Evolutionary conservation across 30 jellyfish, hydroid and myxozoan species (phyloP).

Genomic region (Clytia hemisphaerica): DNA sequence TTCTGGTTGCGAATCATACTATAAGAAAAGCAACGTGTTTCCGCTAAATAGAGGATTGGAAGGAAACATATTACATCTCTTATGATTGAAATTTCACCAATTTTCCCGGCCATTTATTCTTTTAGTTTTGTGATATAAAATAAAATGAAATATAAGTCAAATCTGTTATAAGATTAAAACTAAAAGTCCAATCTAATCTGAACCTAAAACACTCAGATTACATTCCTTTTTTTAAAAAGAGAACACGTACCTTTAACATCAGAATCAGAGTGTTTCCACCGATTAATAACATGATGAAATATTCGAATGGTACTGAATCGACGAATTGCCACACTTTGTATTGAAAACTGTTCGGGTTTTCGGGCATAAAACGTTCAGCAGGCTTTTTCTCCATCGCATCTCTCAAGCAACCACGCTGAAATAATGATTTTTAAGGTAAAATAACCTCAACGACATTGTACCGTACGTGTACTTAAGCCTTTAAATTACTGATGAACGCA

Average conservation of each 20-base stretch:
- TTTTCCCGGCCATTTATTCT: too few species aligned
- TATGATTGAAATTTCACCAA: too few species aligned
- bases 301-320: slow-evolving; percentile 94
- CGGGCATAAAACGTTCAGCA: slow-evolving; percentile 98
- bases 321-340: slow-evolving; percentile 95
- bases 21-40: not conserved
- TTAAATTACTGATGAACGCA: too few species aligned
- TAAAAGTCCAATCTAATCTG: not conserved
- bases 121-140: too few species aligned
- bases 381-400: slow-evolving; percentile 98
- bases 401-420: slow-evolving; percentile 91
- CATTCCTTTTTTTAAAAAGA: too few species aligned
- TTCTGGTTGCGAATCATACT: slow-evolving; percentile 80
- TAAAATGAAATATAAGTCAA: too few species aligned
- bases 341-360: slow-evolving; percentile 91
- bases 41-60: not conserved
- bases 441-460: too few species aligned
- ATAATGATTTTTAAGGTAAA: not conserved
- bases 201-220: too few species aligned
- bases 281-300: slow-evolving; percentile 89
- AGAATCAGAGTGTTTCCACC: slow-evolving; percentile 96
- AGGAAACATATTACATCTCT: too few species aligned
- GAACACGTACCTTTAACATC: slow-evolving; percentile 89
- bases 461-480: too few species aligned
- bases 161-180: not conserved